These are phyloP conservation scores for Xenopus tropicalis DNA, from an alignment of 2,113 vertebrate species.

Conservation along the genomic window DNA sequence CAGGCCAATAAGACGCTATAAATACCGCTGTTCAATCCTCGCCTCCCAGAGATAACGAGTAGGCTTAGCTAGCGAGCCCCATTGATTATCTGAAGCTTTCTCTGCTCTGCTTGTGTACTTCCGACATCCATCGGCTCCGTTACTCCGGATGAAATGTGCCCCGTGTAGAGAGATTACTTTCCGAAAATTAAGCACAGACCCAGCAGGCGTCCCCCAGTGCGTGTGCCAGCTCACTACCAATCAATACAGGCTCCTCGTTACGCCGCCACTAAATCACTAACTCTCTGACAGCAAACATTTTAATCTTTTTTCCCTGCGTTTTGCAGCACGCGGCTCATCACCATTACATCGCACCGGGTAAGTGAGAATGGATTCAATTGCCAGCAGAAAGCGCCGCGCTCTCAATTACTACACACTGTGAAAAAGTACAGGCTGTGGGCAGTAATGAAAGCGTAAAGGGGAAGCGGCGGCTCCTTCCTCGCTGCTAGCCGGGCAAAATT, in stretches of 20 bases:
- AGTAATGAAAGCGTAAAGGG: constrained; percentile 17
- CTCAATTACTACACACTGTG: constrained; percentile 32
- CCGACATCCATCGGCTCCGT: not conserved
- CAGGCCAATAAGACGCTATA: not conserved
- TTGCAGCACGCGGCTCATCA: constrained; percentile 7
- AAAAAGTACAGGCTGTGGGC: constrained; percentile 23
- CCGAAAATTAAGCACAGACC: not conserved
- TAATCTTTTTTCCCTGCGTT: constrained; percentile 15
- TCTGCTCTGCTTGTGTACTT: not conserved
- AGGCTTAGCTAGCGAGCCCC: not conserved
- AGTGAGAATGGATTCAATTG: constrained; percentile 31
- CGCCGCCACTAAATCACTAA: constrained; percentile 22
- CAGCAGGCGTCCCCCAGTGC: constrained; percentile 1
- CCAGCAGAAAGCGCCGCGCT: constrained; percentile 17
- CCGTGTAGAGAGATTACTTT: not conserved
- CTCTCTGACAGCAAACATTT: constrained; percentile 33
- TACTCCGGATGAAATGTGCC: not conserved
- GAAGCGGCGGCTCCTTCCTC: not conserved
- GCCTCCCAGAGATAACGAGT: not conserved
- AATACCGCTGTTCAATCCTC: not conserved
- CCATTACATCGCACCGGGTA: constrained; percentile 17
- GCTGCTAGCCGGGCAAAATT: constrained; percentile 11
- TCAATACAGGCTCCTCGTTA: constrained; percentile 17
- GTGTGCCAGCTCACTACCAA: constrained; percentile 11
- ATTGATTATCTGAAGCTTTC: not conserved